Percentiles rank a stretch among this genome's conserved stretches.
These are phyloP conservation scores for Momotus momota DNA, from an alignment of 2,797 vertebrate genomes.

Conservation along the genomic window DNA sequence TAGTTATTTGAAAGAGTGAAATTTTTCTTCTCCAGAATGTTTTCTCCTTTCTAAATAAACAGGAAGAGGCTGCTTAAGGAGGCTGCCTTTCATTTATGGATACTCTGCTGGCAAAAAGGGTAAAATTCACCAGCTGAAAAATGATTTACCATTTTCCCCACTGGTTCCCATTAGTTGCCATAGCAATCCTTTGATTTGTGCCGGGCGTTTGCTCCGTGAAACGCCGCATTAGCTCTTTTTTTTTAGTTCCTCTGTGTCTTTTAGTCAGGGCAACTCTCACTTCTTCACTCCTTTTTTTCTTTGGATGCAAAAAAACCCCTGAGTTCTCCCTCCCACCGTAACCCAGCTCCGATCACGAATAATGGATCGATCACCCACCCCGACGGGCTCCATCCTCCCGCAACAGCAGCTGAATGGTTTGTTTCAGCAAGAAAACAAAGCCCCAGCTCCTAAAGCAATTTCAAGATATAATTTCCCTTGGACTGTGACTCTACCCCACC, in stretches of 20 bases:
- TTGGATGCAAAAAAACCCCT: background rate
- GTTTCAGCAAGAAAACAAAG: slow-evolving; percentile 62
- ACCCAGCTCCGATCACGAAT: slow-evolving; percentile 25
- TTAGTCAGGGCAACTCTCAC: background rate
- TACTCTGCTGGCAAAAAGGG: background rate
- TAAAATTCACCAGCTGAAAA: background rate
- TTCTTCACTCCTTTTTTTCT: background rate
- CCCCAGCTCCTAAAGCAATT: slow-evolving; percentile 27
- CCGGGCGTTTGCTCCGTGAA: background rate
- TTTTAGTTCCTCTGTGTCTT: background rate
- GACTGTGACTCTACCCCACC: background rate
- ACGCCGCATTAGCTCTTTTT: background rate
- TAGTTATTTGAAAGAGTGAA: background rate
- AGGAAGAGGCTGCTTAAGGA: background rate
- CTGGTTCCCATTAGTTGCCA: background rate
- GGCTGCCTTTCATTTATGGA: background rate
- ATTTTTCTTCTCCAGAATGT: background rate
- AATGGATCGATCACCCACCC: slow-evolving; percentile 24
- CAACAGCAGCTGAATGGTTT: slow-evolving; percentile 49
- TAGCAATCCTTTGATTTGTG: background rate
- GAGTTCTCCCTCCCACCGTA: background rate
- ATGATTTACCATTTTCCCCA: background rate
- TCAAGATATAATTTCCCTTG: slow-evolving; percentile 44
- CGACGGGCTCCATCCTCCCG: background rate
- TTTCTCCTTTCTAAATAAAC: background rate